Percentiles rank a stretch among this genome's conserved stretches.
These are phyloP conservation scores for Fundulus diaphanus DNA, from an alignment of 2,797 vertebrate species.

Conservation along the genomic window DNA sequence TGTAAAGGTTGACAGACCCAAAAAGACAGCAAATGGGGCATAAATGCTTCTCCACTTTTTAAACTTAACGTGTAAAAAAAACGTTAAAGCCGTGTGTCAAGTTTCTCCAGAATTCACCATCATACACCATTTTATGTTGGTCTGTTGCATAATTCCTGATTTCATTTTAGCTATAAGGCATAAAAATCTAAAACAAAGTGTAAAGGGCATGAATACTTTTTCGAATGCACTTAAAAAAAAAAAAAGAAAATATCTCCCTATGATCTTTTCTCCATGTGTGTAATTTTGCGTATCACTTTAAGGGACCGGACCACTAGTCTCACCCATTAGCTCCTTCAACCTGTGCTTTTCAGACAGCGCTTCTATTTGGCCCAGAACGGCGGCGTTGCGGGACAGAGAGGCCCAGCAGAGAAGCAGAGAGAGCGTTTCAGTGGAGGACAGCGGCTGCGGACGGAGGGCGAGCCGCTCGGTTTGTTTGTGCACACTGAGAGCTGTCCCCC, in stretches of 20 bases:
- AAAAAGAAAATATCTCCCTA: not conserved
- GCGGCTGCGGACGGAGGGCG: constrained; percentile 72
- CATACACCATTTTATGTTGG: not conserved
- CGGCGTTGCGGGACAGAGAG: constrained; percentile 67
- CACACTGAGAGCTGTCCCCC: constrained; percentile 61
- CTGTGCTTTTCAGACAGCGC: constrained; percentile 76
- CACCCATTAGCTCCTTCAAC: constrained; percentile 85
- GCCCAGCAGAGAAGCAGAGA: constrained; percentile 88
- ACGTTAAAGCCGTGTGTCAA: not conserved
- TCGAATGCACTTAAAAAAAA: too few species aligned
- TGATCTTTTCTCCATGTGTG: too few species aligned
- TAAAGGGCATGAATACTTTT: too few species aligned
- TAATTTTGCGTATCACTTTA: too few species aligned
- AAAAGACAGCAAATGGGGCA: not conserved
- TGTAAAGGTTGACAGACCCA: not conserved
- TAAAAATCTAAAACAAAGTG: too few species aligned
- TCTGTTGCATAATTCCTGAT: not conserved
- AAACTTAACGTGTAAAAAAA: not conserved
- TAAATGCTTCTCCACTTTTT: not conserved
- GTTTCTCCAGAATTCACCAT: not conserved
- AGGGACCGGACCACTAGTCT: too few species aligned
- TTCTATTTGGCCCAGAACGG: constrained; percentile 81
- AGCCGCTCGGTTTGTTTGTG: constrained; percentile 76
- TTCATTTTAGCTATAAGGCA: not conserved
- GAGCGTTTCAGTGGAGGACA: constrained; percentile 83